Evolutionary conservation across 1,140 invertebrate genomes (phyloP), one percentile per base, ranked within the genome.

Genomic region (Rhizoglyphus robini): DNA sequence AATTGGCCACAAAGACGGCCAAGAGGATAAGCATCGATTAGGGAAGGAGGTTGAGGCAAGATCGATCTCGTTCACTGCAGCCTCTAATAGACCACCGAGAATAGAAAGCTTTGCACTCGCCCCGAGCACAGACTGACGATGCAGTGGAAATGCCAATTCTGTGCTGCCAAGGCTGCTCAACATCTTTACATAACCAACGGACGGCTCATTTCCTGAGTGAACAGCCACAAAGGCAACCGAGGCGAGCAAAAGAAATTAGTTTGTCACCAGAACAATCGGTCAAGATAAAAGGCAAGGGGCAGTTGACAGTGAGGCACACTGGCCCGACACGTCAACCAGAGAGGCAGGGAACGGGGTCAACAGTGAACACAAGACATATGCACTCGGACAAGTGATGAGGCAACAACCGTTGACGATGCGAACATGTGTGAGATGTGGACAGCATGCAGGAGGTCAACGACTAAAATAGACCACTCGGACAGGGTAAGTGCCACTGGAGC

Each of bases 281-380:
- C 51, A 54, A 54, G 51, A 54, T 54, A 20, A 54, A 54, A 54
- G 51, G 18, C 36, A 18, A 41, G 36, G 20, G 20, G 51, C 51
- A 5, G 51, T 8, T 54, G 8, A 23, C 8, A 32, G 8, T 32
- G 51, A 54, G 51, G 20, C 8, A 32, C 8, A 54, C n/a, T n/a
- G n/a, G n/a, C n/a, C n/a, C n/a, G n/a, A n/a, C n/a, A n/a, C n/a
- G n/a, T n/a, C n/a, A n/a, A n/a, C n/a, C n/a, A n/a, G n/a, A n/a
- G n/a, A n/a, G n/a, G n/a, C n/a, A n/a, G 51, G 20, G 51, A 54
- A 54, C 51, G 51, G 51, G 51, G 51, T 54, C 51, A 54, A 54
- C 51, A 32, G 8, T 8, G 15, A 23, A 25, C 51, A 46, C 15
- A 46, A n/a, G 36, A 54, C 51, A 54, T 20, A 54, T 54, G 51